These are phyloP conservation scores for Corythornis vintsioides DNA, from an alignment of 2,113 vertebrate species.

Conservation along the genomic window DNA sequence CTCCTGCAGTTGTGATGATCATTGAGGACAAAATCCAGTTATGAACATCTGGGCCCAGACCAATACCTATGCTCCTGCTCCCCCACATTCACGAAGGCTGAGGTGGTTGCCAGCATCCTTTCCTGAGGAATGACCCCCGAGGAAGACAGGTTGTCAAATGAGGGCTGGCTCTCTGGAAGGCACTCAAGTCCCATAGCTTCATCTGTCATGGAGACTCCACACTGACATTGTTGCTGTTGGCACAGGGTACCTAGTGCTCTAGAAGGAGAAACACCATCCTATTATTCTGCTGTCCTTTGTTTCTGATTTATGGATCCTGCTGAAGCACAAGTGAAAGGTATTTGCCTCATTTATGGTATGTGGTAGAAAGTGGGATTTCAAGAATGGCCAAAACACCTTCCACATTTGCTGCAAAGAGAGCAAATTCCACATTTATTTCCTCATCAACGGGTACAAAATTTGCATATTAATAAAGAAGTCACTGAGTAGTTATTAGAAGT, in stretches of 20 bases:
- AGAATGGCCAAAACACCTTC: background rate
- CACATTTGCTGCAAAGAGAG: background rate
- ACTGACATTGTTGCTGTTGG: slow-evolving; percentile 5
- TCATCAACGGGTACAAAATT: background rate
- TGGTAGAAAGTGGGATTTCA: background rate
- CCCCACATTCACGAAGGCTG: background rate
- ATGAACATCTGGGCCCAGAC: background rate
- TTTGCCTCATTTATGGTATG: background rate
- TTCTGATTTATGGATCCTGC: slow-evolving; percentile 15
- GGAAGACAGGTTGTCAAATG: background rate
- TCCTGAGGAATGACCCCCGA: background rate
- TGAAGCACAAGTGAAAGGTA: background rate
- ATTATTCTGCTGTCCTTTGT: slow-evolving; percentile 26
- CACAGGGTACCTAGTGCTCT: background rate
- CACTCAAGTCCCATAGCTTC: background rate
- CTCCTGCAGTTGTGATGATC: background rate
- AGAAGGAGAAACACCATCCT: slow-evolving; percentile 8
- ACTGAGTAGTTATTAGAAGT: background rate
- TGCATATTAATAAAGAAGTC: background rate
- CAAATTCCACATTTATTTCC: background rate
- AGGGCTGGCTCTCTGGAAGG: background rate
- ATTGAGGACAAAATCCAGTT: background rate
- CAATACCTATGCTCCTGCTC: background rate
- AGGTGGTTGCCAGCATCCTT: background rate
- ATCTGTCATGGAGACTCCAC: background rate